These are phyloP conservation scores for Hylomyscus alleni DNA, from an alignment of 2,797 vertebrate genomes.

Conservation along the genomic window DNA sequence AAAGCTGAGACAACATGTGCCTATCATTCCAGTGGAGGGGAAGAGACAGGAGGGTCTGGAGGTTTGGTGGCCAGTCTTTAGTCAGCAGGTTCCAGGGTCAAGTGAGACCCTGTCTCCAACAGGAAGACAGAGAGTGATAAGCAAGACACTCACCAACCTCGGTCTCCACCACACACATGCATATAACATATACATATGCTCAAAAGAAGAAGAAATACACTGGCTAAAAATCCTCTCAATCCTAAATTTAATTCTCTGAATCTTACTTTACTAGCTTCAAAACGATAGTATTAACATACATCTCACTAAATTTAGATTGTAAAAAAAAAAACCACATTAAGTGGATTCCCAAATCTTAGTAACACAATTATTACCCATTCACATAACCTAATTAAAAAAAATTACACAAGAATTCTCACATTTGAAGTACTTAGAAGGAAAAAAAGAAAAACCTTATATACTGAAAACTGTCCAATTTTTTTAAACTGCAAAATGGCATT, in stretches of 20 bases:
- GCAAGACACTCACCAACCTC: background rate
- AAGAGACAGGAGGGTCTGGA: background rate
- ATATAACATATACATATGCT: background rate
- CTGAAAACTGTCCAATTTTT: constrained; percentile 21
- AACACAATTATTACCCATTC: constrained; percentile 61
- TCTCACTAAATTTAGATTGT: constrained; percentile 32
- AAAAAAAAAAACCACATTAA: background rate
- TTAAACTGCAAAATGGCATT: background rate
- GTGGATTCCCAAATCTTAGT: constrained; percentile 32
- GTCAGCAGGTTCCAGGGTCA: background rate
- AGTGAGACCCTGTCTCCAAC: background rate
- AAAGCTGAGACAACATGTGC: background rate
- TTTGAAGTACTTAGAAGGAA: background rate
- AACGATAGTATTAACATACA: constrained; percentile 15
- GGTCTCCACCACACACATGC: background rate
- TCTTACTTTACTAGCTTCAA: constrained; percentile 56
- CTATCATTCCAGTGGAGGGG: background rate
- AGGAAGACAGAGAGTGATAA: background rate
- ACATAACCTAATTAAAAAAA: constrained; percentile 57
- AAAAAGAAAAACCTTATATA: background rate
- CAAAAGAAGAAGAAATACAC: background rate
- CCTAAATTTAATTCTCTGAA: constrained; percentile 24
- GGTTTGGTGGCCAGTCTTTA: background rate
- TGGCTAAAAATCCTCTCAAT: background rate
- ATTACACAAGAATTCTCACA: background rate